Base-by-base conservation (phyloP, 2,888 invertebrate genomes). In the Hypomecis punctinalis region DNA sequence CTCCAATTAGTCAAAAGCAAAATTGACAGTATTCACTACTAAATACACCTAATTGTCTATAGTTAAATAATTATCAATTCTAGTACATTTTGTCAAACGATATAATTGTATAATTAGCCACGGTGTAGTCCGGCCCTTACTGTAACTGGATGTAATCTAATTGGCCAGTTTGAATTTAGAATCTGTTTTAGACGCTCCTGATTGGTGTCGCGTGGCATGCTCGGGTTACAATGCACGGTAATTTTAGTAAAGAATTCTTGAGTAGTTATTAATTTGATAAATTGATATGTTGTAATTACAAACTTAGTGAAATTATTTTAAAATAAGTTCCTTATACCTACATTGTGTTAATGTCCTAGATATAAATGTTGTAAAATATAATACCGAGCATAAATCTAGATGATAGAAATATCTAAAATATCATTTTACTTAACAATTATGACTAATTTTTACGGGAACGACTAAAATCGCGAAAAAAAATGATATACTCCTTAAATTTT, bases 121-220 rank as follows among this genome's bases (percentile, higher is more conserved):
- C 67, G 67, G 58, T 66, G 61, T 63, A 55, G 58, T 66, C 13
- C 61, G 61, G 45, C 61, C 68, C 58, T 63, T 59, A 66, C 43
- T 6, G 60, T 61, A 68, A 76, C 75, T 80, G 82, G 81, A 82
- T 74, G 68, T 67, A 74, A 73, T 79, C 73, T 79, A 82, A 85
- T 84, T 84, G 83, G 84, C 69, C 71, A 66, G 75, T 85, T 85
- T 70, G 71, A 83, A 84, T 85, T 84, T 79, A 74, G 80, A 83
- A 84, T 81, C 77, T 75, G 63, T 61, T 66, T 67, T 59, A 67
- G 69, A 54, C 47, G 62, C 70, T 63, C 58, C 70, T 79, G 77
- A 86, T 84, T 86, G 84, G 84, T 71, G 75, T 73, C 82, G 69
- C 79, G 79, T 81, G 81, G 72, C 77, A 37, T 37, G 69, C 63